A percentile compares a stretch with the other conserved stretches of the same genome.
Evolutionary conservation across 1,140 invertebrate genomes (phyloP).

Genomic region (Drosophila tani): DNA sequence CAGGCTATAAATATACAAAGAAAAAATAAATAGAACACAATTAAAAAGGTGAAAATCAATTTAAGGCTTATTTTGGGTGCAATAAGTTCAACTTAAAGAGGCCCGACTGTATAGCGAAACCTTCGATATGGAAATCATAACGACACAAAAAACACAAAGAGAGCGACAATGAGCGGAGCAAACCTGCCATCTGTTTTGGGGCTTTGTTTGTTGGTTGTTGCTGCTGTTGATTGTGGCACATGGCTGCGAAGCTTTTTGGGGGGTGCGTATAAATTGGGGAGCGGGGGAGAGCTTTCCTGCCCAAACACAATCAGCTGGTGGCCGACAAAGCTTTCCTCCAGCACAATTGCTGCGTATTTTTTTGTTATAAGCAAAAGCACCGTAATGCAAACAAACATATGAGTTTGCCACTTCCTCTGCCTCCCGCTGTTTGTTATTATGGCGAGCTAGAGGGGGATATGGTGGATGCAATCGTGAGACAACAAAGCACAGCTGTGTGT

Average conservation of each 20-base stretch:
- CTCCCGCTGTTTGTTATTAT: constrained; percentile 38
- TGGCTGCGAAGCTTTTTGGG: constrained; percentile 35
- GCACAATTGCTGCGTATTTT: constrained; percentile 47
- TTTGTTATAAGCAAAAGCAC: constrained; percentile 26
- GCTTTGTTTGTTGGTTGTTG: constrained; percentile 29
- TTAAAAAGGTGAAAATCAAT: too few relatives aligned
- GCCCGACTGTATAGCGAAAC: constrained; percentile 10
- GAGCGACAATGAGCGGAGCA: constrained; percentile 30
- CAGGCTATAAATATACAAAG: too few relatives aligned
- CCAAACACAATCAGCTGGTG: constrained; percentile 53
- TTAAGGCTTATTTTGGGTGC: neutral
- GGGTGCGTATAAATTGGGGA: neutral
- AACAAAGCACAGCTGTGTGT: constrained; percentile 70
- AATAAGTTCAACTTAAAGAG: neutral
- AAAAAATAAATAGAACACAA: too few relatives aligned
- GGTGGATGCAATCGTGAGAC: constrained; percentile 18
- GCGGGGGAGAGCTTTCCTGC: constrained; percentile 26
- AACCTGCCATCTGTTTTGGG: constrained; percentile 39
- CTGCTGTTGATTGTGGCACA: constrained; percentile 26
- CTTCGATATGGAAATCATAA: constrained; percentile 30
- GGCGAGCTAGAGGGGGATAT: neutral
- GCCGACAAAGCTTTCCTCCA: constrained; percentile 25
- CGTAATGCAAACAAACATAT: constrained; percentile 48
- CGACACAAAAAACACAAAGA: constrained; percentile 34
- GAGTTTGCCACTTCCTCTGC: constrained; percentile 21